Evolutionary conservation across 2,888 invertebrate species (phyloP).

Genomic region (Macrosiphum euphorbiae): DNA sequence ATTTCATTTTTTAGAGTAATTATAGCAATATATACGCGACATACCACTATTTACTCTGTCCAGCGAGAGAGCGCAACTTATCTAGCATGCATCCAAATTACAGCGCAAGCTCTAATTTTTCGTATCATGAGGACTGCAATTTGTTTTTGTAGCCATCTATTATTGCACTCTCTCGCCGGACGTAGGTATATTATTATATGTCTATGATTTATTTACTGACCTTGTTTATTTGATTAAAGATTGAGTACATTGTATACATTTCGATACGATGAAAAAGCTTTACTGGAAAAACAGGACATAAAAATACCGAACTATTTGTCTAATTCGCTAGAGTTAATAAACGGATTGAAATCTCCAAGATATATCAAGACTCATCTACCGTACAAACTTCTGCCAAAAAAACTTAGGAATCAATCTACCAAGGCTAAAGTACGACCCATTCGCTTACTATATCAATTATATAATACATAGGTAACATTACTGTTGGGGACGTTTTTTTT

Average conservation of each 20-base stretch:
- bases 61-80: no score
- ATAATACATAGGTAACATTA: not conserved
- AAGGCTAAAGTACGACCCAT: conserved; percentile 67
- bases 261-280: conserved; percentile 61
- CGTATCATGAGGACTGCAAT: no score
- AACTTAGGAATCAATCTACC: conserved; percentile 66
- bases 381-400: conserved; percentile 66
- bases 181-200: no score
- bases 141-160: no score
- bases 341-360: conserved; percentile 66
- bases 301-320: conserved; percentile 62
- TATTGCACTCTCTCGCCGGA: no score
- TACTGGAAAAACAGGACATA: conserved; percentile 61
- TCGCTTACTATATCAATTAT: not conserved
- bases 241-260: no score
- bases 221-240: no score
- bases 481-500: not conserved
- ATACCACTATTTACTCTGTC: conserved; percentile 60
- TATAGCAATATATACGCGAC: conserved; percentile 69
- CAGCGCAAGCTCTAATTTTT: no score
- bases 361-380: conserved; percentile 68
- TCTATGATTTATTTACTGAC: no score
- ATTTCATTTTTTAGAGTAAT: conserved; percentile 80
- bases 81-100: no score
- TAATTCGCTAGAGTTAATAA: conserved; percentile 65